Conservation (phyloP, 1,140 invertebrate genomes). For the Ceratosolen fusciceps region DNA sequence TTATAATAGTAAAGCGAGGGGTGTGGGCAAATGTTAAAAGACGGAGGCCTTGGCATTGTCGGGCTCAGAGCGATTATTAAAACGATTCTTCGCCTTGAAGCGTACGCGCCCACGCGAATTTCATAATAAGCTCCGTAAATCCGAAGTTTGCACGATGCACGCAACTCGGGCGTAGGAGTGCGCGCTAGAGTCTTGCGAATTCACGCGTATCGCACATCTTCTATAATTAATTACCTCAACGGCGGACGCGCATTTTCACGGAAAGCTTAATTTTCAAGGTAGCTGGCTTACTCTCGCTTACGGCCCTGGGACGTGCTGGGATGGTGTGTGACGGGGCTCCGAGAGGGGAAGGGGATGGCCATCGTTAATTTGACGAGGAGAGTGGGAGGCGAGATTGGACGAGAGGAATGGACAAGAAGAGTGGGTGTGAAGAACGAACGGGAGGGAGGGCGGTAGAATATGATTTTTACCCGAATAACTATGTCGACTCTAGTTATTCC, state of each 20-base stretch:
- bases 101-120: neutral
- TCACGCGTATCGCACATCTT: neutral
- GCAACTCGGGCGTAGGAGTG: neutral
- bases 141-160: neutral
- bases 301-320: neutral
- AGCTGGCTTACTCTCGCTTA: neutral
- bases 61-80: neutral
- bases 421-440: no score
- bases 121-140: slow-evolving; percentile 32
- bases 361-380: slow-evolving; percentile 25
- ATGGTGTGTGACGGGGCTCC: neutral
- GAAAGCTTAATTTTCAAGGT: slow-evolving; percentile 7
- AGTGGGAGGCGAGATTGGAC: neutral
- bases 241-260: neutral
- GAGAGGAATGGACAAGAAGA: neutral
- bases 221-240: slow-evolving; percentile 37
- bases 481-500: no score
- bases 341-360: slow-evolving; percentile 14
- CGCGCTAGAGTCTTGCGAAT: neutral
- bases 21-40: neutral
- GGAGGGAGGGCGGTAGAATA: no score
- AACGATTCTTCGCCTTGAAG: neutral
- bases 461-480: no score
- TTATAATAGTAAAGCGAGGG: neutral
- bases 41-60: neutral